phyloP scores from a whole-genome alignment of 1,140 invertebrate genomes.

The Diuraphis noxia region DNA sequence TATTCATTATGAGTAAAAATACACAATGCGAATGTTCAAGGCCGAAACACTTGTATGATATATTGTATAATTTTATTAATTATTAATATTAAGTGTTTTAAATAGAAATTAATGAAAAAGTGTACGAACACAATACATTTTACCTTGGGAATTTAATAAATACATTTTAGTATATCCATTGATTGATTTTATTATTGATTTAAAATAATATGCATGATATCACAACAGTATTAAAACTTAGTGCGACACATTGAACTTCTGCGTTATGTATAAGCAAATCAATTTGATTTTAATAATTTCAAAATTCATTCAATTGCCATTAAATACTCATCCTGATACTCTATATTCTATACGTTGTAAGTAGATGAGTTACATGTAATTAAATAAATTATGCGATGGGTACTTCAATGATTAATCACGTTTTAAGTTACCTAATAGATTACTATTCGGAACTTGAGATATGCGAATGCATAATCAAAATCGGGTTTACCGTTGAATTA shows the following conservation, averaged over 20 bases:
- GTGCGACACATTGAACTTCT: neutral
- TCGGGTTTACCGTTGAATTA: neutral
- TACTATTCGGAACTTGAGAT: neutral
- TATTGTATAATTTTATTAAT: slow-evolving; percentile 3
- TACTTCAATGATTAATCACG: neutral
- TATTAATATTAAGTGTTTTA: slow-evolving; percentile 10
- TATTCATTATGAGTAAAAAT: neutral
- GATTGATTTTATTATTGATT: neutral
- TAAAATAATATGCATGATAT: neutral
- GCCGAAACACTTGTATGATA: neutral
- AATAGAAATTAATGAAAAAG: neutral
- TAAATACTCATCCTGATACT: neutral
- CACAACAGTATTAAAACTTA: neutral
- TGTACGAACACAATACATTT: neutral
- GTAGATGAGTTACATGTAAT: neutral
- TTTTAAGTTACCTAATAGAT: neutral
- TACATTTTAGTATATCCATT: neutral
- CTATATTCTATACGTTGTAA: neutral
- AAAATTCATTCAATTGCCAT: neutral
- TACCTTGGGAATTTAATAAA: neutral
- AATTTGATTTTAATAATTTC: neutral
- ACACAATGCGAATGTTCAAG: neutral
- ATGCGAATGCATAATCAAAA: neutral
- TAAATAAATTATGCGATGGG: neutral
- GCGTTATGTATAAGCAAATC: neutral